A percentile compares a stretch with the other conserved stretches of the same genome.
These are phyloP conservation scores for Drosophila mimetica DNA, from an alignment of 2,888 invertebrate species.

Conservation along the genomic window DNA sequence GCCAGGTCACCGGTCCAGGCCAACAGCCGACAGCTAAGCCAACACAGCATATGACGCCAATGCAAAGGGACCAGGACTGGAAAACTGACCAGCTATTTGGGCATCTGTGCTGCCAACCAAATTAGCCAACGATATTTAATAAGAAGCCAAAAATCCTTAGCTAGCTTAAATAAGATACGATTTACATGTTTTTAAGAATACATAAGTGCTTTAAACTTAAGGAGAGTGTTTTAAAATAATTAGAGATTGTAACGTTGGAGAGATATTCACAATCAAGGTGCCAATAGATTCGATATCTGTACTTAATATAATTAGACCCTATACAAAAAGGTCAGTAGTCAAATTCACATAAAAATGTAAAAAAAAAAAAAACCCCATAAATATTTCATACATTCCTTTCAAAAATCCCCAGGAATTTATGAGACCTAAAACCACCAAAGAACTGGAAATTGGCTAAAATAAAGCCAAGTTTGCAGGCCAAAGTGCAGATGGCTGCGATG, in stretches of 20 bases:
- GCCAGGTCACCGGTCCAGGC: constrained; percentile 28
- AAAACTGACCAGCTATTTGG: not conserved
- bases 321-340: too few relatives aligned
- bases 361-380: too few relatives aligned
- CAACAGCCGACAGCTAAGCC: constrained; percentile 53
- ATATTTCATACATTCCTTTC: too few relatives aligned
- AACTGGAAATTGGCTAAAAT: not conserved
- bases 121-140: not conserved
- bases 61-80: constrained; percentile 11
- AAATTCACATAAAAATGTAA: too few relatives aligned
- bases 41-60: constrained; percentile 41
- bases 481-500: constrained; percentile 4
- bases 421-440: not conserved
- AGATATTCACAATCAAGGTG: too few relatives aligned
- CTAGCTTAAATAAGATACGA: too few relatives aligned
- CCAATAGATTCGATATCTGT: too few relatives aligned
- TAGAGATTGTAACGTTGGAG: too few relatives aligned
- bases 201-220: too few relatives aligned
- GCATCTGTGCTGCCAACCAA: not conserved
- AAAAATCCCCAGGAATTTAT: not conserved
- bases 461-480: constrained; percentile 8
- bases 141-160: not conserved
- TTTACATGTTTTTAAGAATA: too few relatives aligned
- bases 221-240: too few relatives aligned
- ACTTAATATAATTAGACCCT: too few relatives aligned